Evolutionary conservation across 2,113 vertebrate species (phyloP).

Genomic region (Irena cyanogastra): DNA sequence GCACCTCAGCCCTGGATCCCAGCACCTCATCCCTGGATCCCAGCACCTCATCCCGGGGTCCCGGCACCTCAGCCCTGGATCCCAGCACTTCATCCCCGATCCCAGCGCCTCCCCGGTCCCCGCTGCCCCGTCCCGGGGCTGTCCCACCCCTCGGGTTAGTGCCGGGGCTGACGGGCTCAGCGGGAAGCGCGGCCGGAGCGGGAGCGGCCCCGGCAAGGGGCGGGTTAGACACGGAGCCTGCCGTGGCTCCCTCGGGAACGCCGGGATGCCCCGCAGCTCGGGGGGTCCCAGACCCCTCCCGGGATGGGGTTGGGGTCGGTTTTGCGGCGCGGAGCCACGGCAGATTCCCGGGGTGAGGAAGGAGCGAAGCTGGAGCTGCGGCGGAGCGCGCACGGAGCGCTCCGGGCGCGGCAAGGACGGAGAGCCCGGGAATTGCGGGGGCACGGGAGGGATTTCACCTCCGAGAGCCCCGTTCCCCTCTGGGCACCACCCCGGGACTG

Average conservation of each 20-base stretch:
- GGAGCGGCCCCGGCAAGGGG: not conserved
- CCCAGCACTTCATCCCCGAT: too few relatives aligned
- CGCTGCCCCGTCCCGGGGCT: not conserved
- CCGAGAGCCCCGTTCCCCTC: not conserved
- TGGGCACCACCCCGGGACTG: not conserved
- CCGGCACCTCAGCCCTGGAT: too few relatives aligned
- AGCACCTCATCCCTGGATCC: too few relatives aligned
- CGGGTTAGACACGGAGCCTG: not conserved
- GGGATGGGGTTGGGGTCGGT: not conserved
- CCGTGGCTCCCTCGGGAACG: accelerated
- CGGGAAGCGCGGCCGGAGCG: not conserved
- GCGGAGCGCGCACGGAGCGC: not conserved
- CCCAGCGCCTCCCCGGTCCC: not conserved
- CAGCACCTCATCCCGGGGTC: too few relatives aligned
- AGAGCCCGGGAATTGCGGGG: not conserved
- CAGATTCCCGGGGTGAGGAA: not conserved
- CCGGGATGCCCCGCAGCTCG: too few relatives aligned
- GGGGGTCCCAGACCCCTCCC: too few relatives aligned
- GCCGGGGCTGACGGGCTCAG: not conserved
- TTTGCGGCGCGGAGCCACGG: too few relatives aligned
- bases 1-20: too few relatives aligned
- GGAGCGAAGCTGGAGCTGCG: not conserved
- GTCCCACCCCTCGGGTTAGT: not conserved
- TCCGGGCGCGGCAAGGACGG: not conserved
- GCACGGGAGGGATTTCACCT: too few relatives aligned